Evolutionary conservation across 2,113 vertebrate genomes (phyloP).

Genomic region (Hemiprocne comata): DNA sequence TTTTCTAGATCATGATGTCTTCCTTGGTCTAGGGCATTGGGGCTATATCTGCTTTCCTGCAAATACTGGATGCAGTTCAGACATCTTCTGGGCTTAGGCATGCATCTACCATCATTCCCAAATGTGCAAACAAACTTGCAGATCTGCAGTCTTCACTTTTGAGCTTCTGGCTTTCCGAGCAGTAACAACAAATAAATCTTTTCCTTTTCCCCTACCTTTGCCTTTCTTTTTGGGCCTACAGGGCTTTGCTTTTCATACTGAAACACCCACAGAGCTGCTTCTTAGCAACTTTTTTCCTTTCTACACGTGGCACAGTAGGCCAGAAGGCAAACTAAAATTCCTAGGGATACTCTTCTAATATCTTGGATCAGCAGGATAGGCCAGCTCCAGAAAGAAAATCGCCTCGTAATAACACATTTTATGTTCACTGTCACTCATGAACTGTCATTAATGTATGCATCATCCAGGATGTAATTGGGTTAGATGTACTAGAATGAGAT

Average conservation of each 20-base stretch:
- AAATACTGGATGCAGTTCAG: slow-evolving; percentile 30
- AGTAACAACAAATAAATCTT: slow-evolving; percentile 11
- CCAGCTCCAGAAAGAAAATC: slow-evolving; percentile 32
- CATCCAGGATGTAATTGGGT: slow-evolving; percentile 53
- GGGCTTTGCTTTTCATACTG: slow-evolving; percentile 7
- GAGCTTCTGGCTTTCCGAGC: slow-evolving; percentile 20
- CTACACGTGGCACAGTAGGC: background rate
- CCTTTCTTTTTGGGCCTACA: background rate
- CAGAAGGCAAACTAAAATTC: slow-evolving; percentile 11
- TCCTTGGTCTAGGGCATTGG: background rate
- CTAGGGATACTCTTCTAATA: background rate
- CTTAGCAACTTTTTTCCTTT: background rate
- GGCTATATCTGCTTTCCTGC: slow-evolving; percentile 1
- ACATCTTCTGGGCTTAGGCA: background rate
- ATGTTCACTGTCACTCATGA: slow-evolving; percentile 47
- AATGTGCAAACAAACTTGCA: background rate
- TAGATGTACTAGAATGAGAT: slow-evolving; percentile 52
- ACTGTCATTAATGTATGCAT: slow-evolving; percentile 37
- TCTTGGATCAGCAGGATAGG: background rate
- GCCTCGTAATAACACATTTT: background rate
- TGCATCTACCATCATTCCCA: background rate
- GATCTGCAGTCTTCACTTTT: background rate
- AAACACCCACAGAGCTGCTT: background rate
- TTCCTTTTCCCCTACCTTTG: background rate
- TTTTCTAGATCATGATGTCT: slow-evolving; percentile 49